Conservation (phyloP, 1,140 invertebrate species). For the Neodiprion pinetum region DNA sequence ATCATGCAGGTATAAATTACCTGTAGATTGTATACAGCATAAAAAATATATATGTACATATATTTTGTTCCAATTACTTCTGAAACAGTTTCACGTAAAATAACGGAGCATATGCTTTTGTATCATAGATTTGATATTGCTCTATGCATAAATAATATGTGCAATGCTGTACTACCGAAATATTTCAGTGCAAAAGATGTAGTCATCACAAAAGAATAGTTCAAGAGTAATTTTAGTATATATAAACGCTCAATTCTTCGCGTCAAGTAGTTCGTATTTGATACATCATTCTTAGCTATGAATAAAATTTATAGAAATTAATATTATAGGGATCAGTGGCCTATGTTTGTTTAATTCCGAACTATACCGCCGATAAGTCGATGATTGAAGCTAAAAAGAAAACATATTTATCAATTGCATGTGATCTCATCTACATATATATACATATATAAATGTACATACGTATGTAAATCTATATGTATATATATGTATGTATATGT, state of each 20-base stretch:
- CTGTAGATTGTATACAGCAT: background rate
- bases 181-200: no score
- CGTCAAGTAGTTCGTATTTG: background rate
- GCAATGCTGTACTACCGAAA: no score
- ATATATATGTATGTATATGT: constrained; percentile 26
- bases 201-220: no score
- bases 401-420: background rate
- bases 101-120: no score
- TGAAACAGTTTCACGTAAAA: background rate
- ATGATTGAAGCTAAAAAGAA: background rate
- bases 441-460: constrained; percentile 8
- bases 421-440: background rate
- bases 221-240: background rate
- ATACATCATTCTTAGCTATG: background rate
- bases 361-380: background rate
- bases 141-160: no score
- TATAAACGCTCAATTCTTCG: constrained; percentile 2
- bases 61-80: background rate
- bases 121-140: no score
- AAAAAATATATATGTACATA: background rate
- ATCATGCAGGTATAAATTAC: no score
- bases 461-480: constrained; percentile 28
- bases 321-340: background rate
- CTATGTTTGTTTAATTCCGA: background rate
- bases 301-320: constrained; percentile 5